Conservation (phyloP, 2,113 vertebrate genomes). For the Lepus europaeus region DNA sequence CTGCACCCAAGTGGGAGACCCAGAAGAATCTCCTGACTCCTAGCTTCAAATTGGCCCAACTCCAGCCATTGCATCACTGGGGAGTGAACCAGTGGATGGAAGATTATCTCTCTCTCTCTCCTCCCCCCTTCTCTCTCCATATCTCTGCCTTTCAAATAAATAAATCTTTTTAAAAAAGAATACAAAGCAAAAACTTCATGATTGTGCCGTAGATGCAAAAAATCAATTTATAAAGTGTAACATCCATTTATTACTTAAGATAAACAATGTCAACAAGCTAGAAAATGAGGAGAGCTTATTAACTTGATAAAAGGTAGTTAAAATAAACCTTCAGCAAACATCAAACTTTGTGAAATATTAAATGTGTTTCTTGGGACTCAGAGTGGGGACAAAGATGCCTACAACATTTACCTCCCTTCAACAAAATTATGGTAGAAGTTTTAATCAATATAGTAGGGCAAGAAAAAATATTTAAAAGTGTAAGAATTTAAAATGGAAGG, state of each 20-base stretch:
- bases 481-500: slow-evolving; percentile 23
- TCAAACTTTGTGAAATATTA: background rate
- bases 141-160: no score
- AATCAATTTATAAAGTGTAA: background rate
- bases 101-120: no score
- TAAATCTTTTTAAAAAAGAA: no score
- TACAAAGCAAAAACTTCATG: background rate
- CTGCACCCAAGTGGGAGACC: no score
- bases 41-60: no score
- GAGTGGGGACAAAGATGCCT: background rate
- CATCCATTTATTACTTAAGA: background rate
- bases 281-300: background rate
- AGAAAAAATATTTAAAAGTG: background rate
- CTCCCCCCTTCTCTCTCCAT: no score
- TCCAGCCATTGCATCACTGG: no score
- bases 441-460: background rate
- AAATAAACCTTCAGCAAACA: slow-evolving; percentile 5
- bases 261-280: background rate
- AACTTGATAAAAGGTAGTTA: background rate
- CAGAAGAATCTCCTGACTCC: no score
- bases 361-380: background rate
- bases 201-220: slow-evolving; percentile 1
- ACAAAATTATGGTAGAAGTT: background rate
- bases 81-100: no score
- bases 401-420: background rate